Percentiles rank a stretch among this genome's conserved stretches.
phyloP scores from a whole-genome alignment of 64 coral and sea anemone genomes.

The Exaiptasia diaphana region DNA sequence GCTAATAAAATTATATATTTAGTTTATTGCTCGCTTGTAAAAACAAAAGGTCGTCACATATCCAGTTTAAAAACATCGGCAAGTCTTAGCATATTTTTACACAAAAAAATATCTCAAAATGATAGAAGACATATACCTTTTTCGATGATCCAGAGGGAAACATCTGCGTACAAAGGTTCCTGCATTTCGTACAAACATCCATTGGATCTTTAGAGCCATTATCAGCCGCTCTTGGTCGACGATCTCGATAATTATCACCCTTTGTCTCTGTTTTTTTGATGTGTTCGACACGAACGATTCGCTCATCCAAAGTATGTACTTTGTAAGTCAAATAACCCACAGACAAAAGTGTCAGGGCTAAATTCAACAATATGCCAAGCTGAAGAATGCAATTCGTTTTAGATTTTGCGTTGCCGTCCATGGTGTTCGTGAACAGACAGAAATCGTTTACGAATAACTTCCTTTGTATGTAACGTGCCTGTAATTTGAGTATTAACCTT shows the following conservation, averaged over 20 bases:
- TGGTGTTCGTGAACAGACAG: too few relatives aligned
- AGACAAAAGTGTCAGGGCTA: not conserved
- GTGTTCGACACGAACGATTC: not conserved
- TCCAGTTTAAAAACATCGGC: too few relatives aligned
- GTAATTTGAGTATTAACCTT: too few relatives aligned
- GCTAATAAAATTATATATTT: too few relatives aligned
- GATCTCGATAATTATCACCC: not conserved
- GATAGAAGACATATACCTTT: constrained; percentile 9
- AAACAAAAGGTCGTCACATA: too few relatives aligned
- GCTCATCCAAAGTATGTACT: not conserved
- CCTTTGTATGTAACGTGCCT: too few relatives aligned
- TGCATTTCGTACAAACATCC: constrained; percentile 24
- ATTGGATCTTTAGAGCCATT: not conserved
- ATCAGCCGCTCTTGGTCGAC: not conserved
- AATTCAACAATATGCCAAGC: constrained; percentile 13
- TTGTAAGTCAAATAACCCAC: constrained; percentile 32
- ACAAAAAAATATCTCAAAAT: not conserved
- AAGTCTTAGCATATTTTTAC: too few relatives aligned
- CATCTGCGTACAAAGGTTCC: constrained; percentile 6
- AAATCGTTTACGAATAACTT: too few relatives aligned
- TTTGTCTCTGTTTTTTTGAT: not conserved
- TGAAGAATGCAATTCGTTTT: not conserved
- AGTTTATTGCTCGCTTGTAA: too few relatives aligned
- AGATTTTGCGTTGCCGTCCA: constrained; percentile 2
- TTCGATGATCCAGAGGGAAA: constrained; percentile 15